These are phyloP conservation scores for Yponomeuta malinellus DNA, from an alignment of 2,888 invertebrate species.

Conservation along the genomic window DNA sequence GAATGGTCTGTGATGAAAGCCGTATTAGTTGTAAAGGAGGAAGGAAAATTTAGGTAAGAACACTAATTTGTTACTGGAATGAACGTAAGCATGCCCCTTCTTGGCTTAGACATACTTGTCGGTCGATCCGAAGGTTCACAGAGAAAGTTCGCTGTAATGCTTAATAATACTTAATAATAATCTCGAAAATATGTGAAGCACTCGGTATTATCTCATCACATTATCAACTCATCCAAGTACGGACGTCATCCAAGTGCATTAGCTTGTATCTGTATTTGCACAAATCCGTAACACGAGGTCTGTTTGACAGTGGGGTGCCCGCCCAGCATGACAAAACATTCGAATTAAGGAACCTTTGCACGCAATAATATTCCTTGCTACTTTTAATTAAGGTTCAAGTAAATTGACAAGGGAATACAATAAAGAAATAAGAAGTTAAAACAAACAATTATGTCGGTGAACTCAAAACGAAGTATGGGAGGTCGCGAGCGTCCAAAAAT, in stretches of 20 bases:
- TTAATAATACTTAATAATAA: background rate
- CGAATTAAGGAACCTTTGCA: constrained; percentile 16
- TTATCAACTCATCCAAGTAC: constrained; percentile 2
- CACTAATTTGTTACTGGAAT: no score
- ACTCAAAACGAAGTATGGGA: constrained; percentile 6
- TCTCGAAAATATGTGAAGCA: background rate
- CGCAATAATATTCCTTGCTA: background rate
- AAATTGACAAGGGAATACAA: no score
- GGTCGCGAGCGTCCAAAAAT: background rate
- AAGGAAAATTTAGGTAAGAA: no score
- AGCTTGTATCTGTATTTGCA: constrained; percentile 24
- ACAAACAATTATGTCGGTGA: background rate
- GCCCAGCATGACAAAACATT: constrained; percentile 17
- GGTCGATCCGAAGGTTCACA: background rate
- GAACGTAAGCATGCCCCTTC: no score
- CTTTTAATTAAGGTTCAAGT: constrained; percentile 19
- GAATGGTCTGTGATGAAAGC: no score
- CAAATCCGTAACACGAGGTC: constrained; percentile 31
- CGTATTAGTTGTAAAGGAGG: no score
- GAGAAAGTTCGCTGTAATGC: constrained; percentile 5
- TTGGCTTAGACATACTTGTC: no score
- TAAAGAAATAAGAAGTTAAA: background rate
- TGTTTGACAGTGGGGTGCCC: constrained; percentile 30
- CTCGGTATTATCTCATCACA: background rate
- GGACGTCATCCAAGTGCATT: constrained; percentile 32